Conservation (phyloP, 1,140 invertebrate species). For the Brachionus koreanus region DNA sequence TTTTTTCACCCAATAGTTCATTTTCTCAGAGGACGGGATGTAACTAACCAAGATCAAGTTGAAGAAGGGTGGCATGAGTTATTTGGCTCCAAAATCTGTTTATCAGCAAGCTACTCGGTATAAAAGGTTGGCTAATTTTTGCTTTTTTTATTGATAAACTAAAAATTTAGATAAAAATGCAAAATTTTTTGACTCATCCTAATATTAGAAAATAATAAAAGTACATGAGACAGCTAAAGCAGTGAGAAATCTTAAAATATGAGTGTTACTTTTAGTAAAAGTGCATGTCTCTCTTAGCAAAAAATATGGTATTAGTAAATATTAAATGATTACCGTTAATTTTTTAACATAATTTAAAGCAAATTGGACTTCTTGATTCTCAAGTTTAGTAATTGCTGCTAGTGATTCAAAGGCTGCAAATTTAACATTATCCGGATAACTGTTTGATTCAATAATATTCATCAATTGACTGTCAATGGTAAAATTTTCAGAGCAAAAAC, state of each 20-base stretch:
- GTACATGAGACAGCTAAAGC: too few species aligned
- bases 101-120: too few species aligned
- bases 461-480: background rate
- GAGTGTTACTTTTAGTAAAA: background rate
- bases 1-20: too few species aligned
- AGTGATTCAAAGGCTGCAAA: background rate
- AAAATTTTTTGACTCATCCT: too few species aligned
- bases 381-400: background rate
- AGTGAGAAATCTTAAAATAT: background rate
- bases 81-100: too few species aligned
- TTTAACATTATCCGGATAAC: background rate
- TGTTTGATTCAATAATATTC: background rate
- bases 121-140: too few species aligned
- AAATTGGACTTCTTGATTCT: constrained; percentile 7
- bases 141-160: too few species aligned
- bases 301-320: background rate
- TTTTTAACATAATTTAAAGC: background rate
- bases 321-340: background rate
- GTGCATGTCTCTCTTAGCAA: background rate
- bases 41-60: too few species aligned
- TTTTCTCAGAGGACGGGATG: too few species aligned
- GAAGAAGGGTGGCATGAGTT: too few species aligned
- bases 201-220: too few species aligned
- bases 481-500: constrained; percentile 11
- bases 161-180: too few species aligned